phyloP scores from a whole-genome alignment of 35 echinoderm and acorn worm genomes.

The Ptychodera flava region DNA sequence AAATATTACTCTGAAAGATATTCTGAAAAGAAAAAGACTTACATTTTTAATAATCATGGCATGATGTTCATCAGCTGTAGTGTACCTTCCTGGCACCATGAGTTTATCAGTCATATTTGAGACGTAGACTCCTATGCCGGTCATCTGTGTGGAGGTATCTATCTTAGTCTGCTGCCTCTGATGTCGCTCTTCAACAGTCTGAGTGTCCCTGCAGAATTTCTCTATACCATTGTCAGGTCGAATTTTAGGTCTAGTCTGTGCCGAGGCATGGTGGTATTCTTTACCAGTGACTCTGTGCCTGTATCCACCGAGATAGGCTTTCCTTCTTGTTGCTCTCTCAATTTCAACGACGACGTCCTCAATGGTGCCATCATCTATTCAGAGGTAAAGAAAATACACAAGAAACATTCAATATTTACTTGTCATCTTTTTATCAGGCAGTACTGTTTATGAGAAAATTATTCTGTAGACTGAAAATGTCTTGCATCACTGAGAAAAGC shows the following conservation, averaged over 20 bases:
- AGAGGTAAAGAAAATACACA: no score
- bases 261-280: slow-evolving; percentile 80
- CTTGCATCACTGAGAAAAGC: no score
- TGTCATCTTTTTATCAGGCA: no score
- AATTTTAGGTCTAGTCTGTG: slow-evolving; percentile 71
- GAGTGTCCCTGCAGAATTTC: slow-evolving; percentile 89
- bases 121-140: slow-evolving; percentile 83
- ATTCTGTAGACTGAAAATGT: no score
- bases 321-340: slow-evolving; percentile 72
- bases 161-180: slow-evolving; percentile 58
- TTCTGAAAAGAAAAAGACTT: no score
- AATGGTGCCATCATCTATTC: slow-evolving; percentile 65
- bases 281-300: slow-evolving; percentile 49
- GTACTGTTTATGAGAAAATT: no score
- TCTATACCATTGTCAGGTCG: slow-evolving; percentile 75
- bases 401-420: no score
- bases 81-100: slow-evolving; percentile 74
- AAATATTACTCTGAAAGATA: no score
- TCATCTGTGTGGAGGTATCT: slow-evolving; percentile 94
- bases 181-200: slow-evolving; percentile 81
- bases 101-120: slow-evolving; percentile 94
- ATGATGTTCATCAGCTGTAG: slow-evolving; percentile 78
- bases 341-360: slow-evolving; percentile 92
- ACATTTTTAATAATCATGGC: slow-evolving; percentile 72
- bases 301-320: slow-evolving; percentile 90